Evolutionary conservation across 2,113 vertebrate species (phyloP).

Genomic region (Silurus glanis): DNA sequence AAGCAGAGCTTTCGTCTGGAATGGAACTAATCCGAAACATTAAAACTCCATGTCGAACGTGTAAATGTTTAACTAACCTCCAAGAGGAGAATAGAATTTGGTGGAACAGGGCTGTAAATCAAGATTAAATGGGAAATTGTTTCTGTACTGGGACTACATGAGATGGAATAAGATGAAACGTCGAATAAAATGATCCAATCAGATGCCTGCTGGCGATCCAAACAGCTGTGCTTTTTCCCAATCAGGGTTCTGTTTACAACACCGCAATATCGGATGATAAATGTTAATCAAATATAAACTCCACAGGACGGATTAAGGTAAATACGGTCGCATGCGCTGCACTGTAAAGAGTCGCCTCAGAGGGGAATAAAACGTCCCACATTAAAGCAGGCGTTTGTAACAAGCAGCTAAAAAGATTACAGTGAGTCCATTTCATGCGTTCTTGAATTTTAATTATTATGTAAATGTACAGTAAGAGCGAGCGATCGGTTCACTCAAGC

Average conservation of each 20-base stretch:
- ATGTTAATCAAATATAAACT: conserved; percentile 36
- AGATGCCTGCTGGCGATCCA: background rate
- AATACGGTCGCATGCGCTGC: background rate
- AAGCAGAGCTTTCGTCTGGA: background rate
- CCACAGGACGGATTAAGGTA: conserved; percentile 8
- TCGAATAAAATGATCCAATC: background rate
- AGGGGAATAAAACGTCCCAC: background rate
- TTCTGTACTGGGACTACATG: background rate
- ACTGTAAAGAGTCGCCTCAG: background rate
- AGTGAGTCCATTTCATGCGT: conserved; percentile 37
- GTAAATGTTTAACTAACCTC: conserved; percentile 33
- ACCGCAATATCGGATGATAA: conserved; percentile 9
- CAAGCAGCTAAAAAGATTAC: conserved; percentile 21
- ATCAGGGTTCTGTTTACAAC: conserved; percentile 7
- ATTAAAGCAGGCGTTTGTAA: background rate
- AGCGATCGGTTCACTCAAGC: conserved; percentile 16
- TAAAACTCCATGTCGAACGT: conserved; percentile 14
- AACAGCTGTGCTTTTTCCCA: background rate
- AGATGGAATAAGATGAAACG: background rate
- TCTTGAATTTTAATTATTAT: conserved; percentile 44
- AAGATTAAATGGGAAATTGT: conserved; percentile 5
- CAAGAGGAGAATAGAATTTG: background rate
- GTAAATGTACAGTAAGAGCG: conserved; percentile 43
- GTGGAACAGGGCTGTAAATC: conserved; percentile 4
- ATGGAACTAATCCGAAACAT: background rate